Conservation (phyloP, 1,140 invertebrate genomes). For the Brachionus sp. region DNA sequence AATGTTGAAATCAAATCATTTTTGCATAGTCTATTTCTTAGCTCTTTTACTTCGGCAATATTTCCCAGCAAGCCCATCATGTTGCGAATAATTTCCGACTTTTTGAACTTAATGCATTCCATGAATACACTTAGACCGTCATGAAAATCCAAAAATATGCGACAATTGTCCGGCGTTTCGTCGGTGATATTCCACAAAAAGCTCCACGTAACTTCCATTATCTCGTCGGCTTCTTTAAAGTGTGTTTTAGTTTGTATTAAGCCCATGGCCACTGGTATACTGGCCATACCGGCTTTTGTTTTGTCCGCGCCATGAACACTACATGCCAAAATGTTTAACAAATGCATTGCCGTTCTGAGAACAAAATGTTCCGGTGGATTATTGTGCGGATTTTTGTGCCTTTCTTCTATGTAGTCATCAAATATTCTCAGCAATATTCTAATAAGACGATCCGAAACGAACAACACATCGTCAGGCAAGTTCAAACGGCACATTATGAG, state of each 20-base stretch:
- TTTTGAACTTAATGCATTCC: conserved; percentile 68
- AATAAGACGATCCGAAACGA: neutral
- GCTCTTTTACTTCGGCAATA: conserved; percentile 82
- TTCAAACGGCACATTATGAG: conserved; percentile 88
- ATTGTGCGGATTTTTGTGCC: neutral
- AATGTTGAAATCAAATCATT: neutral
- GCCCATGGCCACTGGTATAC: conserved; percentile 27
- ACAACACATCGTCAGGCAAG: conserved; percentile 85
- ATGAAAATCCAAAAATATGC: conserved; percentile 74
- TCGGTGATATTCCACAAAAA: conserved; percentile 94
- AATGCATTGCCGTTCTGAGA: conserved; percentile 34
- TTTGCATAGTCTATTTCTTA: conserved; percentile 71
- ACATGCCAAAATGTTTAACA: conserved; percentile 39
- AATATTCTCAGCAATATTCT: conserved; percentile 19
- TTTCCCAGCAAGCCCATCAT: conserved; percentile 91
- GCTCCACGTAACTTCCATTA: conserved; percentile 94
- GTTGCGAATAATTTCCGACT: conserved; percentile 81
- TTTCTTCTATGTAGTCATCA: conserved; percentile 19
- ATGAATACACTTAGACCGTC: conserved; percentile 81
- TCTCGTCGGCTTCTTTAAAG: conserved; percentile 63
- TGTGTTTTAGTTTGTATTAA: neutral
- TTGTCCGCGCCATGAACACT: conserved; percentile 37
- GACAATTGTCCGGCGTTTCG: conserved; percentile 86
- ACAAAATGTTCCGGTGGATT: conserved; percentile 25
- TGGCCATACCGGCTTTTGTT: neutral